Base-by-base conservation (phyloP, 1,140 invertebrate species). In the Cydia splendana region DNA sequence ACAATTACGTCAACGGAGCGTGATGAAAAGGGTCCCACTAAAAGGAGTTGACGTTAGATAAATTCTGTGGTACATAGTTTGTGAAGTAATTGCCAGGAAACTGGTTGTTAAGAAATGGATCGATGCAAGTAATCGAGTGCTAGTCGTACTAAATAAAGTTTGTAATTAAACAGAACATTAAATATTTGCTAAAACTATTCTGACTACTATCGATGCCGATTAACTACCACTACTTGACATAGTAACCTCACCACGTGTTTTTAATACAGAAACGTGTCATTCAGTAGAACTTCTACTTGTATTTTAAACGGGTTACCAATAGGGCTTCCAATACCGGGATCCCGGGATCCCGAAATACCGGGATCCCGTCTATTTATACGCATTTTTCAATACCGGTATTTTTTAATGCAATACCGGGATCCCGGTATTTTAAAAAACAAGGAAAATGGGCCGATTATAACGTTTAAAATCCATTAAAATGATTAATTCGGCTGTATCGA, bases 1-100 rank as follows among this genome's bases (percentile, higher is more conserved):
- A 38, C 30, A 71, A 71, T 71, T 71, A 71, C 38, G 67, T 20
- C 67, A 71, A 67, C 65, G 28, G 57, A 62, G 18, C 20, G 20
- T 62, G 57, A 62, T 62, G 57, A 62, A 62, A 62, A 62, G 57
- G 57, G 57, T 24, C 9, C 2, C 9, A 12, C 2, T 62, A 24
- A 62, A 62, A 24, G 51, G 51, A 62, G 20, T 24, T 62, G 57
- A 62, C 57, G 57, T 62, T 62, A 62, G 57, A 62, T 62, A 24
- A 24, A 57, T 57, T 57, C 53, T 18, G 57, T 24, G 10, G 9
- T 62, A 24, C 57, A 24, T 62, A 62, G 57, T 62, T 20, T 24
- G 20, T 62, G 15, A 62, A 62, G 57, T 24, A 62, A 12, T 24
- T 24, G 57, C 18, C 4, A 24, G 9, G 20, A 24, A 20, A 62